A percentile compares a stretch with the other conserved stretches of the same genome.
Conservation (phyloP, 2,888 invertebrate species). For the Dynastes grantii region DNA sequence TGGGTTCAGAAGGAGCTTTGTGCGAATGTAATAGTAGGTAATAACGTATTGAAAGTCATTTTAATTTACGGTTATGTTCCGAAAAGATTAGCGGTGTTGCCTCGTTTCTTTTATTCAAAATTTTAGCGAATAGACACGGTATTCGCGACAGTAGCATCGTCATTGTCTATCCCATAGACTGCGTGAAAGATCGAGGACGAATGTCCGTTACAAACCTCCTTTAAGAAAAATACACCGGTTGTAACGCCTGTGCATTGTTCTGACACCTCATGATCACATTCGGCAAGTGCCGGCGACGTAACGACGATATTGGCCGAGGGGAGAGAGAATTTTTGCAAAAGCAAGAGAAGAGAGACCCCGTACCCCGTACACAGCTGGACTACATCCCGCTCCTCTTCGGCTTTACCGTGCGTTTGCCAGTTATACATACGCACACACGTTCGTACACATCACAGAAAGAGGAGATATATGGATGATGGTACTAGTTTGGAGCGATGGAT, state of each 20-base stretch:
- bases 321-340: conserved; percentile 60
- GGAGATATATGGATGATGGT: conserved; percentile 45
- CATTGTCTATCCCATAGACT: conserved; percentile 1
- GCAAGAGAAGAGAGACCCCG: conserved; percentile 49
- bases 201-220: conserved; percentile 57
- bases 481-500: conserved; percentile 42
- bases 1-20: no score
- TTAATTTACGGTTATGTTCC: no score
- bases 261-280: conserved; percentile 66
- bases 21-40: no score
- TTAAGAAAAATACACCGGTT: conserved; percentile 57
- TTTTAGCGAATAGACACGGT: background rate
- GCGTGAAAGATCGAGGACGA: conserved; percentile 9
- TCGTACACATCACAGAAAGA: background rate
- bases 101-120: no score
- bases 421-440: conserved; percentile 14
- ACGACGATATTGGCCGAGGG: conserved; percentile 57
- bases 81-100: no score
- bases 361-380: conserved; percentile 57
- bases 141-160: background rate
- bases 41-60: no score
- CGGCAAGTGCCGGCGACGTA: conserved; percentile 64
- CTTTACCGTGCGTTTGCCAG: conserved; percentile 42
- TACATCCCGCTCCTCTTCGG: conserved; percentile 1
- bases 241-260: conserved; percentile 62